Percentiles rank a stretch among this genome's conserved stretches.
phyloP scores from a whole-genome alignment of 2,888 invertebrate species.

The Cordilura impudica region DNA sequence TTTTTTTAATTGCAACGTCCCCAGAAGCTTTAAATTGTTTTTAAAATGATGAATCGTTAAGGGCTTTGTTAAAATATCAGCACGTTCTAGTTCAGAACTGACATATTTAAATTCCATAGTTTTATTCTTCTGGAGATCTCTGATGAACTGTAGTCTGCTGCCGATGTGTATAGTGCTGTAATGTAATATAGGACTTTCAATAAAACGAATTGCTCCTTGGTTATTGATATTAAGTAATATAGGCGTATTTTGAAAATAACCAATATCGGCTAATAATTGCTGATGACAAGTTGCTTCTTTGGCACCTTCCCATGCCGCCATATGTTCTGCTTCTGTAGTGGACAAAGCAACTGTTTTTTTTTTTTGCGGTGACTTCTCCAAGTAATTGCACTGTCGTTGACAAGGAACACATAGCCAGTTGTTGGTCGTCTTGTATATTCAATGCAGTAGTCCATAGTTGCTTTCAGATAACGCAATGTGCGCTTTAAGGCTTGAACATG shows the following conservation, averaged over 20 bases:
- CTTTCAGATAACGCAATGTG: conserved; percentile 25
- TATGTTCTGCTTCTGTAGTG: conserved; percentile 67
- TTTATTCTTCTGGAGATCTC: conserved; percentile 9
- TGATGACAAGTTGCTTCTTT: conserved; percentile 13
- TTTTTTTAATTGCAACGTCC: background rate
- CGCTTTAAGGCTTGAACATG: conserved; percentile 25
- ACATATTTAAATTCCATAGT: background rate
- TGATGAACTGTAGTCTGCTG: background rate
- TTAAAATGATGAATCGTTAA: background rate
- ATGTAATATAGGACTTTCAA: conserved; percentile 21
- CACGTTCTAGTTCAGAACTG: background rate
- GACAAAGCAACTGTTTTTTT: conserved; percentile 69
- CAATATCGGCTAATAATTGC: conserved; percentile 13
- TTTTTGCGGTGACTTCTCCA: too few relatives aligned
- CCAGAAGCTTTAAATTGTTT: background rate
- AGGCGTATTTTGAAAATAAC: conserved; percentile 20
- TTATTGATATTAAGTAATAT: conserved; percentile 17
- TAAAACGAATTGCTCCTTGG: conserved; percentile 14
- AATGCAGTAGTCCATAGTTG: too few relatives aligned
- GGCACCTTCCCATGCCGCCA: conserved; percentile 63
- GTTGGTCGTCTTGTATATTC: conserved; percentile 61
- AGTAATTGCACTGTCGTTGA: conserved; percentile 64
- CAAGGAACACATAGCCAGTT: conserved; percentile 57
- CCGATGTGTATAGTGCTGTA: conserved; percentile 27
- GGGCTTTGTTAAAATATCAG: background rate